Evolutionary conservation across 2,888 invertebrate genomes (phyloP).

Genomic region (Pteria penguin): DNA sequence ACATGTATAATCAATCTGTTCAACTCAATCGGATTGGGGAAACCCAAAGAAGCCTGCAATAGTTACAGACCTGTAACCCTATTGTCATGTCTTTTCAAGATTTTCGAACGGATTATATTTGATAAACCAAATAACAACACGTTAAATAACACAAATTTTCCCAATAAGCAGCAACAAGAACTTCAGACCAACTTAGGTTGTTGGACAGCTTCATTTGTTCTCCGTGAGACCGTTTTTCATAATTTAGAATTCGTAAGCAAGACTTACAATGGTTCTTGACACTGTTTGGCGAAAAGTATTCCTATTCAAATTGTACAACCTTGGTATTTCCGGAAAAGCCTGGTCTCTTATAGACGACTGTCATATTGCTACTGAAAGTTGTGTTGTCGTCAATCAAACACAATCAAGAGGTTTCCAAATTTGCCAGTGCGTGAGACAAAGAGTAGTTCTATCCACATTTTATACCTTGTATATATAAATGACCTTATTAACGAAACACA

Average conservation of each 20-base stretch:
- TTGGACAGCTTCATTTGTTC: background rate
- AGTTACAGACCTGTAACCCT: slow-evolving; percentile 37
- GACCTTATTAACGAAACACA: background rate
- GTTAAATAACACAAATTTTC: slow-evolving; percentile 23
- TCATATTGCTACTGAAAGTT: background rate
- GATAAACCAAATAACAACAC: background rate
- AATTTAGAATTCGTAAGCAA: background rate
- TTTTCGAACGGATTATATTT: slow-evolving; percentile 33
- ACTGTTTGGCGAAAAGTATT: too few species aligned
- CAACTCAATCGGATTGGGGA: slow-evolving; percentile 7
- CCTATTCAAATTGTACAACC: background rate
- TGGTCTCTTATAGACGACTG: background rate
- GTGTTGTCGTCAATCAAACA: background rate
- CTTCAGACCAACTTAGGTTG: slow-evolving; percentile 17
- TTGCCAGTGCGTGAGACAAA: background rate
- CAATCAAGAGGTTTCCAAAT: background rate
- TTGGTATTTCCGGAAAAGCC: background rate
- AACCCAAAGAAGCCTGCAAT: slow-evolving; percentile 22
- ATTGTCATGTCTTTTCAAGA: too few species aligned
- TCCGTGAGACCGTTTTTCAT: slow-evolving; percentile 13
- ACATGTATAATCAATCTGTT: slow-evolving; percentile 2
- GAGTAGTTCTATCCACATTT: background rate
- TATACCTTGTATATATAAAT: slow-evolving; percentile 9
- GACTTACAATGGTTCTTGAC: slow-evolving; percentile 6
- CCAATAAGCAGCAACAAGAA: slow-evolving; percentile 36